Conservation (phyloP, 2,888 invertebrate species). For the Parthenolecanium corni region DNA sequence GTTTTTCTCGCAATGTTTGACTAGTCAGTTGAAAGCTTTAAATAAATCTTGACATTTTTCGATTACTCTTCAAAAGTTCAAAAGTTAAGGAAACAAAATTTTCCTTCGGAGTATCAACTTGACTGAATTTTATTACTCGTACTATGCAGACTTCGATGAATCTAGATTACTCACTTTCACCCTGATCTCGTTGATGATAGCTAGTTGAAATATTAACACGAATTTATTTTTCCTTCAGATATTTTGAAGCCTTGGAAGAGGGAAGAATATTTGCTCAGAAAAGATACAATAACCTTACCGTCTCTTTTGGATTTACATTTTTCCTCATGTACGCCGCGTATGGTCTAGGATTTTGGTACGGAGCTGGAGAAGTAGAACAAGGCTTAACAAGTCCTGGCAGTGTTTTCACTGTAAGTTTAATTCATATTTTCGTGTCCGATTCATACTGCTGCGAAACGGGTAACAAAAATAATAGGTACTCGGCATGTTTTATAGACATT, state of each 20-base stretch:
- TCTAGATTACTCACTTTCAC: too few relatives aligned
- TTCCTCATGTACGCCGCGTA: conserved; percentile 41
- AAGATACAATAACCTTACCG: conserved; percentile 35
- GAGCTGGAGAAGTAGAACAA: conserved; percentile 39
- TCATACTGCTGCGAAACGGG: too few relatives aligned
- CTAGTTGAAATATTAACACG: not conserved
- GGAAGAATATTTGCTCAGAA: conserved; percentile 36
- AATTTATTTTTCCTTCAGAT: conserved; percentile 33
- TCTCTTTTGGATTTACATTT: conserved; percentile 37
- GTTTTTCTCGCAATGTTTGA: too few relatives aligned
- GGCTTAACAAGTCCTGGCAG: conserved; percentile 36
- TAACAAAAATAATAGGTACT: too few relatives aligned
- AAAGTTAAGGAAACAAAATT: too few relatives aligned
- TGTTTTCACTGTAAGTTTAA: conserved; percentile 38
- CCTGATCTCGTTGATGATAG: too few relatives aligned
- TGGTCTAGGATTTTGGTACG: conserved; percentile 44
- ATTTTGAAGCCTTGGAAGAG: conserved; percentile 35
- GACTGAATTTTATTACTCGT: too few relatives aligned
- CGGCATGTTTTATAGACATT: too few relatives aligned
- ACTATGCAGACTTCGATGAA: too few relatives aligned
- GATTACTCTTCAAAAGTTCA: not conserved
- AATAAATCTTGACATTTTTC: conserved; percentile 44
- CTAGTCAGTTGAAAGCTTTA: too few relatives aligned
- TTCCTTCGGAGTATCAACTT: too few relatives aligned
- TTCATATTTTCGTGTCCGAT: too few relatives aligned